These are phyloP conservation scores for Branchipolynoe longqiensis DNA, from an alignment of 2,888 invertebrate genomes.

Conservation along the genomic window DNA sequence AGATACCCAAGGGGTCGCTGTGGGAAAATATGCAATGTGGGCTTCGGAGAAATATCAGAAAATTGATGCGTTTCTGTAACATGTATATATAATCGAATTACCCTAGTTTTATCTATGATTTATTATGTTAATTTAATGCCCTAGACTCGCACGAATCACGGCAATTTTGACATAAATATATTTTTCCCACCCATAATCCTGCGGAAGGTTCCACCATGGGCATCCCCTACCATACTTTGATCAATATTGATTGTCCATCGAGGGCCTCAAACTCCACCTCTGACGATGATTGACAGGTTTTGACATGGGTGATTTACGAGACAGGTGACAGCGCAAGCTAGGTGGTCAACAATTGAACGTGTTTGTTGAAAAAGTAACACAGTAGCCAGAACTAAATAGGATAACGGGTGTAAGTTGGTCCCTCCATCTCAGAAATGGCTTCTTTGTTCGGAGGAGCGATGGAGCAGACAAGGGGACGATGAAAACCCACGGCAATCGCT, in stretches of 20 bases:
- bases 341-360: not conserved
- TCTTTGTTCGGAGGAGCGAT: too few species aligned
- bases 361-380: not conserved
- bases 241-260: slow-evolving; percentile 25
- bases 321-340: not conserved
- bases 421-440: too few species aligned
- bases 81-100: not conserved
- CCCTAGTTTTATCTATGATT: not conserved
- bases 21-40: not conserved
- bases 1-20: slow-evolving; percentile 13
- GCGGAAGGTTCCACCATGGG: too few species aligned
- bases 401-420: too few species aligned
- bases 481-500: too few species aligned
- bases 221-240: too few species aligned
- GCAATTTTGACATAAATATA: too few species aligned
- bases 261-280: slow-evolving; percentile 48
- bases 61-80: not conserved
- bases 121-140: too few species aligned
- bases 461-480: too few species aligned
- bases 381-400: too few species aligned
- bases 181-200: too few species aligned
- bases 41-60: not conserved
- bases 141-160: too few species aligned
- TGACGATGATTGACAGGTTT: slow-evolving; percentile 53
- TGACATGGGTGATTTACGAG: slow-evolving; percentile 27